phyloP scores from a whole-genome alignment of 2,888 invertebrate genomes.

The Ditylenchus weischeri region DNA sequence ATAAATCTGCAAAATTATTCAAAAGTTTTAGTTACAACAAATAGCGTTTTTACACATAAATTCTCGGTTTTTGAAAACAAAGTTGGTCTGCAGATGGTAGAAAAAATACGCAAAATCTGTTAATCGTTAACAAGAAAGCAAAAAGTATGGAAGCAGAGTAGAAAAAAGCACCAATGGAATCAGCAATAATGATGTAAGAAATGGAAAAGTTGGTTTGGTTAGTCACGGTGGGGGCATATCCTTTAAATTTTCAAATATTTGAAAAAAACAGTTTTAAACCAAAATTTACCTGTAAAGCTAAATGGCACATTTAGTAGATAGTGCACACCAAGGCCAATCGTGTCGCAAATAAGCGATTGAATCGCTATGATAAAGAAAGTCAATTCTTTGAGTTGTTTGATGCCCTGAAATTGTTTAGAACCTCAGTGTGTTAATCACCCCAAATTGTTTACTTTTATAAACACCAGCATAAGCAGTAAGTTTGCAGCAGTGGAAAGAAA shows the following conservation, averaged over 20 bases:
- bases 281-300: neutral
- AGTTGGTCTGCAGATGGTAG: neutral
- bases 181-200: neutral
- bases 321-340: neutral
- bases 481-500: neutral
- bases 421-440: neutral
- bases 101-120: conserved; percentile 3
- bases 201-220: neutral
- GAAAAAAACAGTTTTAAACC: no score
- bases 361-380: neutral
- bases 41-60: neutral
- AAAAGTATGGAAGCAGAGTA: neutral
- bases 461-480: neutral
- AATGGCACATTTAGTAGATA: neutral
- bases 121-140: neutral
- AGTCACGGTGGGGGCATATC: neutral
- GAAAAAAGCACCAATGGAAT: neutral
- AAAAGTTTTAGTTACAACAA: no score
- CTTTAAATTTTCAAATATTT: no score
- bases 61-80: neutral
- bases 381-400: neutral
- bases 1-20: no score
- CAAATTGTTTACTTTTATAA: neutral
- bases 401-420: neutral
- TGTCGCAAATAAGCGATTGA: neutral